Conservation (phyloP, 30 jellyfish, hydroid and myxozoan species). For the Hydra vulgaris region DNA sequence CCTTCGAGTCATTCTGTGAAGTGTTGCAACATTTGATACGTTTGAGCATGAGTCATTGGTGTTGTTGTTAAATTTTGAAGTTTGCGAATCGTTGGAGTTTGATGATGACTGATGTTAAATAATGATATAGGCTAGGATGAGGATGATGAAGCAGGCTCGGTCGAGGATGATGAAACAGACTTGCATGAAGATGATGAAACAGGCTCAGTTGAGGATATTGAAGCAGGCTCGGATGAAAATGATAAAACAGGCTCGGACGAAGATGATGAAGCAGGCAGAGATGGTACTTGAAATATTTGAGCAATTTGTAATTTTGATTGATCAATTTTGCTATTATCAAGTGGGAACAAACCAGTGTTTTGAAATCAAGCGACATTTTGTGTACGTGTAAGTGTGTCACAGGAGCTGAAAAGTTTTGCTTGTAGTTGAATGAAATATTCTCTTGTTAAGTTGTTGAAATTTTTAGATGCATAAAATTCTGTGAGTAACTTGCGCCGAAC, state of each 20-base stretch:
- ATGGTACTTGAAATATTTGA: neutral
- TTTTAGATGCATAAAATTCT: no score
- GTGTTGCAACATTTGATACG: neutral
- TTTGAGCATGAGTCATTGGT: neutral
- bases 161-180: neutral
- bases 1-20: neutral
- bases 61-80: neutral
- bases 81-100: neutral
- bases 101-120: neutral
- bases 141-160: neutral
- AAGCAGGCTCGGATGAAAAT: neutral
- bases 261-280: neutral
- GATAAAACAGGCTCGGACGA: neutral
- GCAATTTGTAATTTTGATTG: neutral
- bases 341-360: neutral
- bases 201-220: neutral
- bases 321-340: neutral
- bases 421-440: no score
- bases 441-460: no score
- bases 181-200: neutral
- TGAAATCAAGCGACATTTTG: neutral
- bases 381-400: no score
- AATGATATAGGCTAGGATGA: neutral
- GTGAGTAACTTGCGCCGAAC: no score
- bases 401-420: neutral